These are phyloP conservation scores for Pseudorectes ferrugineus DNA, from an alignment of 2,113 vertebrate genomes.

Conservation along the genomic window DNA sequence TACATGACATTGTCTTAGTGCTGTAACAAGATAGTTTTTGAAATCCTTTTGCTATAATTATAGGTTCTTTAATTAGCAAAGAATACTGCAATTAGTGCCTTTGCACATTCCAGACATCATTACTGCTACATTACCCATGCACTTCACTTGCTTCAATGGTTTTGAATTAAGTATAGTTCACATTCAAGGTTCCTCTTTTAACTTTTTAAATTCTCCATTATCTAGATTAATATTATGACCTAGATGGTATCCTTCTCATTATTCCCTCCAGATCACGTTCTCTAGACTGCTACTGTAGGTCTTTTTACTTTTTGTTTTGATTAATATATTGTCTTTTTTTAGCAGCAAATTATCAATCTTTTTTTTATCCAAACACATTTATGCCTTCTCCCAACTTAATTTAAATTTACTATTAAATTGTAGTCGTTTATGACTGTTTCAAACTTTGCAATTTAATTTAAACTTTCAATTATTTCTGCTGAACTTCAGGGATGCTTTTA, in stretches of 20 bases:
- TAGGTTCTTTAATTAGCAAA: conserved; percentile 61
- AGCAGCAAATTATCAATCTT: background rate
- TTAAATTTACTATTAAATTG: conserved; percentile 11
- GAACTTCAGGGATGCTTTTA: background rate
- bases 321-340: background rate
- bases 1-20: background rate
- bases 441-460: background rate
- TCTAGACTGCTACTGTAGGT: background rate
- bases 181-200: conserved; percentile 50
- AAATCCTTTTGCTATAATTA: conserved; percentile 10
- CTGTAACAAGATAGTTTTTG: background rate
- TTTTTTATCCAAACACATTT: background rate
- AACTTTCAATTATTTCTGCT: background rate
- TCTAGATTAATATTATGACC: conserved; percentile 48
- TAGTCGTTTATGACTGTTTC: background rate
- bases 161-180: conserved; percentile 59
- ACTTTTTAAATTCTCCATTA: conserved; percentile 45
- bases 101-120: conserved; percentile 18
- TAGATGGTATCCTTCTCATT: background rate
- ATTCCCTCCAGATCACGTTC: background rate
- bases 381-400: background rate
- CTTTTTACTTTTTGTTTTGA: background rate
- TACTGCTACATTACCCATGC: conserved; percentile 37
- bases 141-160: conserved; percentile 10
- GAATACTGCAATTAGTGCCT: conserved; percentile 40